Conservation (phyloP, 2,888 invertebrate genomes). For the Imbricaverruca yamaguchii region DNA sequence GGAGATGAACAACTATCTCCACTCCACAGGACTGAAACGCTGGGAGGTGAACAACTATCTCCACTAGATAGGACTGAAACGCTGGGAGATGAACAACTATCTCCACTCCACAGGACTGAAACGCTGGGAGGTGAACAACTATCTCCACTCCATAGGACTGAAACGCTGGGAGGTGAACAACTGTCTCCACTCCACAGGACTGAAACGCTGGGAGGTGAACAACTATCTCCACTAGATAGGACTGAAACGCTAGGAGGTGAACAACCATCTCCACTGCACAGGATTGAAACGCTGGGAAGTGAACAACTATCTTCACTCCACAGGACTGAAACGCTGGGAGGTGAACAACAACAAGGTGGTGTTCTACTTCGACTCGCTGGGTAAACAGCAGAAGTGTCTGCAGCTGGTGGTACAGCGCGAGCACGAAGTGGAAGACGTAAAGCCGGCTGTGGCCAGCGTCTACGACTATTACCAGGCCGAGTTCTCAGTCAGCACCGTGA, state of each 20-base stretch:
- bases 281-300: background rate
- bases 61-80: background rate
- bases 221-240: too few relatives aligned
- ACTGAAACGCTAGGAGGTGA: too few relatives aligned
- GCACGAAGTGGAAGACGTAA: slow-evolving; percentile 38
- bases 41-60: too few relatives aligned
- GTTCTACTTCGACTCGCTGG: slow-evolving; percentile 35
- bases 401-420: slow-evolving; percentile 37
- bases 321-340: slow-evolving; percentile 33
- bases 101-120: too few relatives aligned
- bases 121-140: too few relatives aligned
- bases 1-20: background rate
- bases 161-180: background rate
- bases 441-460: slow-evolving; percentile 36
- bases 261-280: background rate
- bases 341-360: slow-evolving; percentile 30
- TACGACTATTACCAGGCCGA: slow-evolving; percentile 39
- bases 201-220: background rate
- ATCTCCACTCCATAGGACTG: background rate
- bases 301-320: background rate
- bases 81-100: background rate
- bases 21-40: too few relatives aligned
- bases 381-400: slow-evolving; percentile 35
- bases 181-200: too few relatives aligned
- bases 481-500: slow-evolving; percentile 29